These are phyloP conservation scores for Clusia tigrina DNA, from an alignment of 2,888 invertebrate genomes.

Conservation along the genomic window DNA sequence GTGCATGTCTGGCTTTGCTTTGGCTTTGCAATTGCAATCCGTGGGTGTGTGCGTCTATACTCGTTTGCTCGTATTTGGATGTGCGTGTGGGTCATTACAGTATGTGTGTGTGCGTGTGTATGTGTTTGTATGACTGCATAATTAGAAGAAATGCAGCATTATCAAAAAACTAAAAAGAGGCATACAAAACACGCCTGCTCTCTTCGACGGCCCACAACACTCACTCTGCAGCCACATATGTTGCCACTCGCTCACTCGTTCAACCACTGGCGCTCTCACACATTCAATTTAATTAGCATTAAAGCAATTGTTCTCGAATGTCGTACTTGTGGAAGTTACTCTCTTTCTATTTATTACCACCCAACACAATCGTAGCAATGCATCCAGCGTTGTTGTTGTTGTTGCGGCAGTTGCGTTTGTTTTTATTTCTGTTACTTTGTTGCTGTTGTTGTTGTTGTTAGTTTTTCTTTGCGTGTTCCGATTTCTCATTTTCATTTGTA, in stretches of 20 bases:
- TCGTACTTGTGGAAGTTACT: too few species aligned
- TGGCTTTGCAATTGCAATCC: too few species aligned
- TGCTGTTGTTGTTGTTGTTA: too few species aligned
- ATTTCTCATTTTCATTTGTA: background rate
- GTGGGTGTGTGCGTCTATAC: too few species aligned
- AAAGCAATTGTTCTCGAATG: background rate
- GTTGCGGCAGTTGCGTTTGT: background rate
- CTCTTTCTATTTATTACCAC: too few species aligned
- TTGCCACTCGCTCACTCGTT: background rate
- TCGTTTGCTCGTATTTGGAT: background rate
- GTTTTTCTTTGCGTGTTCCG: background rate
- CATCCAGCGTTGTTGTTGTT: background rate
- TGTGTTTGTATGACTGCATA: background rate
- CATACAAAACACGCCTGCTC: too few species aligned
- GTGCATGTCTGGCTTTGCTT: too few species aligned
- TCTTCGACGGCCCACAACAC: too few species aligned
- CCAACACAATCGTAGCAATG: too few species aligned
- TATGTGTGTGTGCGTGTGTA: background rate
- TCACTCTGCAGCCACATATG: background rate
- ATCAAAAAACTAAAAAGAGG: background rate
- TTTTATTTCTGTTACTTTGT: background rate
- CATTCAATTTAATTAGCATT: slow-evolving; percentile 3
- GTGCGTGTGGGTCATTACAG: background rate
- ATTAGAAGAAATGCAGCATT: slow-evolving; percentile 1
- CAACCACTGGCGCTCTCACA: background rate